A percentile compares a stretch with the other conserved stretches of the same genome.
These are phyloP conservation scores for Seriola quinqueradiata DNA, from an alignment of 2,113 vertebrate species.

Conservation along the genomic window DNA sequence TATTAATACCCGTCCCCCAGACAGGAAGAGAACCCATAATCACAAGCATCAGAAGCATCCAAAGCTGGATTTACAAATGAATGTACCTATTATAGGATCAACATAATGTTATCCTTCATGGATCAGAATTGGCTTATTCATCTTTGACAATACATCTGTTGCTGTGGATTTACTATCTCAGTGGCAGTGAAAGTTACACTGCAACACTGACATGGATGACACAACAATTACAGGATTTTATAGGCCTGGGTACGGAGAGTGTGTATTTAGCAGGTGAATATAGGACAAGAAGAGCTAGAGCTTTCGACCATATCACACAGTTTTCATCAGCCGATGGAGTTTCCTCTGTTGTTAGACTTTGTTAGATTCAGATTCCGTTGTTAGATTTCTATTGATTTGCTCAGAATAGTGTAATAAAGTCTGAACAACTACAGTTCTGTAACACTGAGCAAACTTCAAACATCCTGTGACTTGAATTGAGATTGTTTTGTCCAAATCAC, in stretches of 20 bases:
- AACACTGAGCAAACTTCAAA: too few relatives aligned
- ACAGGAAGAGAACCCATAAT: background rate
- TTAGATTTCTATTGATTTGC: too few relatives aligned
- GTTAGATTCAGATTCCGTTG: too few relatives aligned
- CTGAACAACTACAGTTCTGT: too few relatives aligned
- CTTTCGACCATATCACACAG: background rate
- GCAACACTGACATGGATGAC: background rate
- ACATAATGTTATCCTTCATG: constrained; percentile 18
- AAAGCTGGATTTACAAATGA: constrained; percentile 2
- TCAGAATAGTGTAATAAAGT: too few relatives aligned
- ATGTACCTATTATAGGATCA: background rate
- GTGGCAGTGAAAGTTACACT: background rate
- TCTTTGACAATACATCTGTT: background rate
- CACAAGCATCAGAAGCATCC: background rate
- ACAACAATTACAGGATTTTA: background rate
- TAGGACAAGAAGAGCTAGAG: background rate
- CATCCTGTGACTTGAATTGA: too few relatives aligned
- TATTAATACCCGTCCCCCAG: constrained; percentile 6
- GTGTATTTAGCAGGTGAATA: background rate
- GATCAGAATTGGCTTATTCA: constrained; percentile 1
- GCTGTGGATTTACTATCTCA: constrained; percentile 8
- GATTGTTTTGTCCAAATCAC: background rate
- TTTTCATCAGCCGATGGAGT: background rate
- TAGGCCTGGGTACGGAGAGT: too few relatives aligned
- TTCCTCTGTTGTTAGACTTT: too few relatives aligned